A percentile compares a stretch with the other conserved stretches of the same genome.
Evolutionary conservation across 2,113 vertebrate species (phyloP).

Genomic region (Condylura cristata): DNA sequence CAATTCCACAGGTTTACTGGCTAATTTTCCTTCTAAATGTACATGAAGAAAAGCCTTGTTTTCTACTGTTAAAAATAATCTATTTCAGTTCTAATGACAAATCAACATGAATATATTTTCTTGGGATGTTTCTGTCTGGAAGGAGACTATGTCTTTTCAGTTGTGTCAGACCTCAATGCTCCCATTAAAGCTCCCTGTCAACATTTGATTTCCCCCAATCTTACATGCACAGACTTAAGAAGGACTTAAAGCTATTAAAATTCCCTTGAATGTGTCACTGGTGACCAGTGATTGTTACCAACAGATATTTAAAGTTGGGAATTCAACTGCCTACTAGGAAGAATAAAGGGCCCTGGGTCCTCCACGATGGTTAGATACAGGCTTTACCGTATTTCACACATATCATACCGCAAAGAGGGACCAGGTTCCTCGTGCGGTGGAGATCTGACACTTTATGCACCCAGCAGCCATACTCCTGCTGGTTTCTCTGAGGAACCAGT

Average conservation of each 20-base stretch:
- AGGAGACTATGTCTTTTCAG: not conserved
- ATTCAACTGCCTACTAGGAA: not conserved
- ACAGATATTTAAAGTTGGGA: not conserved
- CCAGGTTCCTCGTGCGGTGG: rapidly evolving
- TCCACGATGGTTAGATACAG: not conserved
- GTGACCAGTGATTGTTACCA: not conserved
- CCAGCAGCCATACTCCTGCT: not conserved
- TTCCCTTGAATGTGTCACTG: not conserved
- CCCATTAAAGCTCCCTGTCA: not conserved
- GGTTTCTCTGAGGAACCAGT: not conserved
- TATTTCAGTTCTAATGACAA: constrained; percentile 22
- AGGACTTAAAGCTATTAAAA: not conserved
- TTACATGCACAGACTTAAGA: not conserved
- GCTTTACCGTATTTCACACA: not conserved
- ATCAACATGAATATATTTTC: not conserved
- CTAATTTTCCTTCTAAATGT: constrained; percentile 5
- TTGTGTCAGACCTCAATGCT: not conserved
- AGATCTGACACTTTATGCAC: rapidly evolving
- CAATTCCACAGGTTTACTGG: not conserved
- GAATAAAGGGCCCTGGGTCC: not conserved
- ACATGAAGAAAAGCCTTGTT: not conserved
- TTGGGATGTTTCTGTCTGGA: not conserved
- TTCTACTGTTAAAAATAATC: constrained; percentile 9
- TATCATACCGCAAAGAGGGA: not conserved
- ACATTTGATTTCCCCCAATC: not conserved